Conservation (phyloP, 1,140 invertebrate species). For the Mercenaria mercenaria region DNA sequence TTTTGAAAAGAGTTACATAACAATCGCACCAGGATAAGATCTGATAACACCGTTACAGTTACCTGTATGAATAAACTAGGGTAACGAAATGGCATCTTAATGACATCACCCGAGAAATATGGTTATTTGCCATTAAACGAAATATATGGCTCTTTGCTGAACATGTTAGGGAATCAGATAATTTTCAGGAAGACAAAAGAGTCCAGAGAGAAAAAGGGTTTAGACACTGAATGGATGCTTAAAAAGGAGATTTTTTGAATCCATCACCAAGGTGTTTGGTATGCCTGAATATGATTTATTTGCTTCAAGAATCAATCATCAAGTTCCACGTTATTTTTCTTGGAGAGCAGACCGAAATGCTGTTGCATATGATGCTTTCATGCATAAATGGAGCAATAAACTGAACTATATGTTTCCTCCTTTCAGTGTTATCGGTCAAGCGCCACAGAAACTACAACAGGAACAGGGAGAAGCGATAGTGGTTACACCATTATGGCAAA, state of each 20-base stretch:
- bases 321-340: too few relatives aligned
- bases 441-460: slow-evolving; percentile 7
- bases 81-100: neutral
- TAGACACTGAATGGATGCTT: slow-evolving; percentile 60
- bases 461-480: slow-evolving; percentile 27
- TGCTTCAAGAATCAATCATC: too few relatives aligned
- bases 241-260: slow-evolving; percentile 37
- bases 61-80: slow-evolving; percentile 61
- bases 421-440: slow-evolving; percentile 56
- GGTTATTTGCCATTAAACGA: too few relatives aligned
- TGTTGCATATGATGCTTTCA: slow-evolving; percentile 61
- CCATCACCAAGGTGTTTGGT: neutral
- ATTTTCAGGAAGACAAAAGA: neutral
- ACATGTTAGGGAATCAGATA: too few relatives aligned
- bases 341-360: slow-evolving; percentile 62
- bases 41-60: slow-evolving; percentile 37
- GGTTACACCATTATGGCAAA: slow-evolving; percentile 52
- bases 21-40: neutral
- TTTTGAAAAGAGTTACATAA: neutral
- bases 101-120: neutral
- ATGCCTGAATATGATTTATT: slow-evolving; percentile 43
- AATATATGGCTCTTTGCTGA: too few relatives aligned
- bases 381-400: slow-evolving; percentile 28
- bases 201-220: slow-evolving; percentile 35
- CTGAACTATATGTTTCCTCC: slow-evolving; percentile 60